A percentile compares a stretch with the other conserved stretches of the same genome.
Evolutionary conservation across 1,140 invertebrate species (phyloP).

Genomic region (Hyles euphorbiae): DNA sequence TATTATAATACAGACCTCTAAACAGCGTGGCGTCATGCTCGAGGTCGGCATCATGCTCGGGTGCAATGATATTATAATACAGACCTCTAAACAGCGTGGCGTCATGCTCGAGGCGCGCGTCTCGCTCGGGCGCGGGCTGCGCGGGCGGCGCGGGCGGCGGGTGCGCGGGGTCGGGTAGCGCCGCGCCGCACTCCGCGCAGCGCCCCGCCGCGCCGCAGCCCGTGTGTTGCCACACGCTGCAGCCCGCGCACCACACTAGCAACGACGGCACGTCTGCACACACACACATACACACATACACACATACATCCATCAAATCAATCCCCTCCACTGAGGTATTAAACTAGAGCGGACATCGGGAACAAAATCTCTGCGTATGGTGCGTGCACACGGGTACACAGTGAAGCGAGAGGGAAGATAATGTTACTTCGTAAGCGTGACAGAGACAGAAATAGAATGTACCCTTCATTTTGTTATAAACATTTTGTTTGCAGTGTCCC

Average conservation of each 20-base stretch:
- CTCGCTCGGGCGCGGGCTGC: slow-evolving; percentile 12
- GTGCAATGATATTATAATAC: no score
- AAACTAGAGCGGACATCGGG: no score
- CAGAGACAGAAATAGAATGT: no score
- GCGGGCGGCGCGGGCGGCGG: slow-evolving; percentile 40
- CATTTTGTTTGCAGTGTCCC: no score
- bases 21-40: no score
- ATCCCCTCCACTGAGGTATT: no score
- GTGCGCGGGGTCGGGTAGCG: slow-evolving; percentile 40
- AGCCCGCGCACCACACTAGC: slow-evolving; percentile 55
- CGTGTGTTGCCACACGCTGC: slow-evolving; percentile 60
- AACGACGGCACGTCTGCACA: slow-evolving; percentile 58
- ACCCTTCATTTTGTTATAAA: no score
- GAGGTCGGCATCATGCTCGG: neutral
- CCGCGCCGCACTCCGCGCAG: slow-evolving; percentile 36
- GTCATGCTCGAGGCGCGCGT: neutral
- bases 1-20: slow-evolving; percentile 15
- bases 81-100: slow-evolving; percentile 29
- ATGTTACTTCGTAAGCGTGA: no score
- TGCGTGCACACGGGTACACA: no score
- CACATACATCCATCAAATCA: no score
- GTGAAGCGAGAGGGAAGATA: no score
- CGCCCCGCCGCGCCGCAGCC: slow-evolving; percentile 48
- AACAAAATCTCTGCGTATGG: no score
- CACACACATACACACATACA: neutral